Conservation (phyloP, 2,113 vertebrate species). For the Arizona elegans region DNA sequence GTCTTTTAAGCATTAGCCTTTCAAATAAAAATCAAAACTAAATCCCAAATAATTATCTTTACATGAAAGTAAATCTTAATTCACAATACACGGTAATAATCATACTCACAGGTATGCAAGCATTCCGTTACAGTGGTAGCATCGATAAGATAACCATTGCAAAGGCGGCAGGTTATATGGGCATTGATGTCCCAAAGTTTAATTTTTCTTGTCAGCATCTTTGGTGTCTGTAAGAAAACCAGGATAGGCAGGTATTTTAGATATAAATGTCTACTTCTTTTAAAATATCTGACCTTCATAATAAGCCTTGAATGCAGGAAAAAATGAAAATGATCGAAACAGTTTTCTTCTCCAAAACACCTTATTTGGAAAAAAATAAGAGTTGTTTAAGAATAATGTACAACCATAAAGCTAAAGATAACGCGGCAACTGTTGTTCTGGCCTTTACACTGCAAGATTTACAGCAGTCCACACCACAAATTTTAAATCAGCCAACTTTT, state of each 20-base stretch:
- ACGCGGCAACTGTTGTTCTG: neutral
- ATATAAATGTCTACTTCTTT: fast-evolving
- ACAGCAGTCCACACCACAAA: neutral
- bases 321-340: too few relatives aligned
- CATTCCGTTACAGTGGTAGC: slow-evolving; percentile 99
- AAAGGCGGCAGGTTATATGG: slow-evolving; percentile 98
- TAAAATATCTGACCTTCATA: neutral
- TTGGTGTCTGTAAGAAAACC: slow-evolving; percentile 81
- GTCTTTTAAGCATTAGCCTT: neutral
- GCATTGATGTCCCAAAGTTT: slow-evolving; percentile 99
- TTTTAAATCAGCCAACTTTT: neutral
- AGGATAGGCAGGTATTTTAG: neutral
- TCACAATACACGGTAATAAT: neutral
- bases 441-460: neutral
- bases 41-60: neutral
- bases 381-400: neutral
- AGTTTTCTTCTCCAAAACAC: neutral
- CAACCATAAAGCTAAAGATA: neutral
- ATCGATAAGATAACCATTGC: slow-evolving; percentile 97
- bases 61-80: neutral
- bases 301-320: neutral
- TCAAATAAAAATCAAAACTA: neutral
- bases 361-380: neutral
- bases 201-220: slow-evolving; percentile 99
- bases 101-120: slow-evolving; percentile 94